Conservation (phyloP, 37 sponge, comb jelly and placozoan species). For the Oscarella lobularis region DNA sequence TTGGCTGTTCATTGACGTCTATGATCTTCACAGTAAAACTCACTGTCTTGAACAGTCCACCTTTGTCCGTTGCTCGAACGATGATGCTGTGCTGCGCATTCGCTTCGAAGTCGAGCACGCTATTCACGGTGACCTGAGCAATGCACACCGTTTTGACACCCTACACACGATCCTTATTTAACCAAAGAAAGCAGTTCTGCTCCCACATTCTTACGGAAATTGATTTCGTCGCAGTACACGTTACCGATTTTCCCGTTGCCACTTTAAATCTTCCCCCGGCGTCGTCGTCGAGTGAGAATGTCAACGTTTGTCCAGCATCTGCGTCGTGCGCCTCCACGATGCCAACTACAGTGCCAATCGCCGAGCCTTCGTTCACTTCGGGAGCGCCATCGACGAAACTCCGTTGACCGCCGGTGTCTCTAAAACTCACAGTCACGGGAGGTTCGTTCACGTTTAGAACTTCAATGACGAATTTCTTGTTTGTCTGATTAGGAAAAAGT, state of each 20-base stretch:
- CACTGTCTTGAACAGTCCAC: background rate
- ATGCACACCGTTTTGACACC: too few relatives aligned
- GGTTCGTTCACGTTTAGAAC: background rate
- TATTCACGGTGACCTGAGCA: too few relatives aligned
- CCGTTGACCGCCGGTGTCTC: background rate
- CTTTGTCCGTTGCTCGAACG: background rate
- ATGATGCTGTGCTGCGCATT: background rate
- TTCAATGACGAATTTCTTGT: background rate
- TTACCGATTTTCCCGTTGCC: too few relatives aligned
- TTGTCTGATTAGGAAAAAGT: background rate
- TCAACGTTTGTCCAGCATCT: too few relatives aligned
- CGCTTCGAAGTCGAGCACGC: background rate
- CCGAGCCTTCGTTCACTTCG: background rate
- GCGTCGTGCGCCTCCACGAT: background rate
- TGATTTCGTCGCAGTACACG: too few relatives aligned
- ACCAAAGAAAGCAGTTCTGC: too few relatives aligned
- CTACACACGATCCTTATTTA: too few relatives aligned
- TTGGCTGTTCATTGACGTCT: background rate
- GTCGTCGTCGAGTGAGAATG: too few relatives aligned
- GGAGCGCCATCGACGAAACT: background rate
- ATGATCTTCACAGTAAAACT: background rate
- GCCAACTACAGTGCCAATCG: background rate
- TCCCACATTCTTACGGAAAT: too few relatives aligned
- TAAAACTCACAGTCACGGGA: background rate
- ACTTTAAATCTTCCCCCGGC: too few relatives aligned